Base-by-base conservation (phyloP, 2,113 vertebrate genomes). In the Muntiacus reevesi region DNA sequence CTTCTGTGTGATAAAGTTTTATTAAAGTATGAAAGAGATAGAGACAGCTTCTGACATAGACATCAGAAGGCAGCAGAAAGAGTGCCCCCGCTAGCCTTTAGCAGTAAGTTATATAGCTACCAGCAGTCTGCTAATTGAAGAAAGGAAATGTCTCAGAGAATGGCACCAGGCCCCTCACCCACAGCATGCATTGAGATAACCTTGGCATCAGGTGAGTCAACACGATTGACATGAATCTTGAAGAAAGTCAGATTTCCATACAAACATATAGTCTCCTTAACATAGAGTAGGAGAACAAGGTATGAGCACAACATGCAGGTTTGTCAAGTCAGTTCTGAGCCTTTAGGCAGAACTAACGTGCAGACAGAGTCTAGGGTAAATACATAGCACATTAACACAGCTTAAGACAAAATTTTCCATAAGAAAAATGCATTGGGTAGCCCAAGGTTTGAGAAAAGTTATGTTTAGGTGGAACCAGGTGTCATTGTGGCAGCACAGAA, bases 301-400 rank as follows among this genome's bases (percentile, higher is more conserved):
- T 71, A 12, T 67, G 16, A 67, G 15, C 4, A n/a, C 23, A 40
- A 40, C 67, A 71, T 11, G 6, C 19, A 4, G 67, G 67, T 12
- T 40, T 6, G n/a, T 71, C 19, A 71, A 36, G 64, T 71, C 0
- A 7, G 64, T 71, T 23, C 64, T 71, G 64, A 40, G 19, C 19
- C n/a, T 71, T 71, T 23, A 40, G 67, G 67, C n/a, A 19, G 64
- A 71, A 36, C n/a, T 19, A 0, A 36, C n/a, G 7, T 71, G n/a
- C 36, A 71, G 64, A 36, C 0, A 23, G 67, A 12, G 19, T 71
- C 19, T 71, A 40, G n/a, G 2, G 2, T 36, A 71, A 71, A 40
- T 23, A 2, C n/a, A 3, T 5, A 12, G 9, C 3, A 23, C 11
- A 36, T 40, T 6, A 23, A 36, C 67, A 71, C 3, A 12, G n/a